These are phyloP conservation scores for Fabriciana adippe DNA, from an alignment of 2,888 invertebrate species.

Conservation along the genomic window DNA sequence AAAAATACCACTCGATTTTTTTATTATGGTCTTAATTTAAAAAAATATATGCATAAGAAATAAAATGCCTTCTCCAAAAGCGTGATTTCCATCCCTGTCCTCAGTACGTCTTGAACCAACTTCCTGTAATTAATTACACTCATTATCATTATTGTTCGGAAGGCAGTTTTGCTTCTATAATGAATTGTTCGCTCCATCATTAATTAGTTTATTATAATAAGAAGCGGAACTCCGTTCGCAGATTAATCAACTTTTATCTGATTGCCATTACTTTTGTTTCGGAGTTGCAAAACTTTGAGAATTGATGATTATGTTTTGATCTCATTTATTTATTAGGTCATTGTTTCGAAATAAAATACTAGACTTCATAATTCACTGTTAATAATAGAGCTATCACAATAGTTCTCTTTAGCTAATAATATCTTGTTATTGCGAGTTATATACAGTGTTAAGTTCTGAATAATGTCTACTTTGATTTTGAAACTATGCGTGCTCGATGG, in stretches of 20 bases:
- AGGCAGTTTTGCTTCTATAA: slow-evolving; percentile 82
- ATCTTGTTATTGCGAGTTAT: too few species aligned
- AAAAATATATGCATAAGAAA: not conserved
- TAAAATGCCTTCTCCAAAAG: slow-evolving; percentile 48
- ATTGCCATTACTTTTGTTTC: slow-evolving; percentile 64
- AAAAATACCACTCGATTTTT: not conserved
- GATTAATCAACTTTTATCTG: slow-evolving; percentile 81
- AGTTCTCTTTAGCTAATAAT: too few species aligned
- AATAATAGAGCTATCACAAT: not conserved
- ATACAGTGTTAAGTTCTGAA: too few species aligned
- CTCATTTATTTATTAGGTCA: slow-evolving; percentile 19
- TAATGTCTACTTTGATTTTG: too few species aligned
- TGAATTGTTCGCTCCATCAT: slow-evolving; percentile 81
- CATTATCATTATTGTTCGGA: slow-evolving; percentile 83
- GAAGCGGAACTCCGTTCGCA: slow-evolving; percentile 72
- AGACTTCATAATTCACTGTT: not conserved
- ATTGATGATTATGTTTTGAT: slow-evolving; percentile 35
- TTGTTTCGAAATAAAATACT: slow-evolving; percentile 10
- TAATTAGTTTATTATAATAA: slow-evolving; percentile 83
- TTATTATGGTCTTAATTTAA: not conserved
- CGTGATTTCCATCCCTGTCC: slow-evolving; percentile 48
- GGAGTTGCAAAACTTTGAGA: slow-evolving; percentile 39
- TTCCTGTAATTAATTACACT: slow-evolving; percentile 82
- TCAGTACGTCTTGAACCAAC: slow-evolving; percentile 77
- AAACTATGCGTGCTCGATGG: too few species aligned